Evolutionary conservation across 2,888 invertebrate genomes (phyloP).

Genomic region (Bombylius discolor): DNA sequence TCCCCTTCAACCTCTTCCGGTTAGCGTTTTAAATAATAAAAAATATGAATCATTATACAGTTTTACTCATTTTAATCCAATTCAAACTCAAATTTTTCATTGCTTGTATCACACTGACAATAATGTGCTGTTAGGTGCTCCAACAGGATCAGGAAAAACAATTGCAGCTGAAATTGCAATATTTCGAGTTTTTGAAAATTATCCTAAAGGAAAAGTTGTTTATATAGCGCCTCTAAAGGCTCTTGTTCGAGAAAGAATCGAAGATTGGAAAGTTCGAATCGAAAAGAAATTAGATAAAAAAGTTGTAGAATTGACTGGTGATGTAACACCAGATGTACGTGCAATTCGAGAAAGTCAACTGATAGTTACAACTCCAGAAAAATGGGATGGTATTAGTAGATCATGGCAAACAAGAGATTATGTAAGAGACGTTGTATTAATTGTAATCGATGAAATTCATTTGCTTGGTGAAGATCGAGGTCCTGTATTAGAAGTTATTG

Average conservation of each 20-base stretch:
- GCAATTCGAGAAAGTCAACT: conserved; percentile 76
- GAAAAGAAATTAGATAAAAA: conserved; percentile 58
- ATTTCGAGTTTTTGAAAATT: conserved; percentile 73
- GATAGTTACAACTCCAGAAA: conserved; percentile 98
- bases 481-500: conserved; percentile 90
- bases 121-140: conserved; percentile 84
- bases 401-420: conserved; percentile 97
- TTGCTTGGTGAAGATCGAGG: conserved; percentile 82
- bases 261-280: conserved; percentile 83
- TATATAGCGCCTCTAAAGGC: conserved; percentile 99
- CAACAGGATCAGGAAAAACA: conserved; percentile 86
- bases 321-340: conserved; percentile 69
- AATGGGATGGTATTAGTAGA: conserved; percentile 98
- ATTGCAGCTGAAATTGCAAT: conserved; percentile 97
- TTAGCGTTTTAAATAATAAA: conserved; percentile 65
- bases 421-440: conserved; percentile 77
- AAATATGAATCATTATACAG: conserved; percentile 69
- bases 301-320: conserved; percentile 93
- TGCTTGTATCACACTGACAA: conserved; percentile 88
- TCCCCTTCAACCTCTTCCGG: conserved; percentile 79
- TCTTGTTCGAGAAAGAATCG: conserved; percentile 87
- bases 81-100: conserved; percentile 97
- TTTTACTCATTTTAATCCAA: conserved; percentile 94
- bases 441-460: conserved; percentile 98
- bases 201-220: conserved; percentile 75